Evolutionary conservation across 1,140 invertebrate genomes (phyloP), one percentile per base, ranked within the genome.

Genomic region (Solenopsis fugax): DNA sequence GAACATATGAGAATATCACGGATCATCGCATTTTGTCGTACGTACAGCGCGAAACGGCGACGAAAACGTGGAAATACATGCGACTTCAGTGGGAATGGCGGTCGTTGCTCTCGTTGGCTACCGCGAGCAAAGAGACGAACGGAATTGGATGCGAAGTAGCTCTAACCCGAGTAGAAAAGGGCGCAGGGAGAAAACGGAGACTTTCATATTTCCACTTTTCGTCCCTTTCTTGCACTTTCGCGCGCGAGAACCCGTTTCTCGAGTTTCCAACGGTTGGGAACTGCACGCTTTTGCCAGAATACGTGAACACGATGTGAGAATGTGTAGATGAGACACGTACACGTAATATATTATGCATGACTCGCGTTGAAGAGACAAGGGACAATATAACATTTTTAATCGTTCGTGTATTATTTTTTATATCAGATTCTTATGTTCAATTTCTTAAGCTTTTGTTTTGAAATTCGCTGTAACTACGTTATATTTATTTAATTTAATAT

Each of bases 381-480:
- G 5, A 52, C 16, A 12, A 16, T 48, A n/a, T 21, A 37, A 48
- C 71, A 58, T 45, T 45, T 45, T 78, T 88, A 87, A 90, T 87
- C 88, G 75, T 34, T 69, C 86, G 52, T 75, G 45, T 56, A 72
- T 88, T 78, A 88, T 86, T 84, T 52, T 71, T 73, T 65, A 87
- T 45, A 60, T 58, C 48, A 24, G 7, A 86, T 72, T 84, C 58
- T 85, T 82, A 56, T 21, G 71, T 89, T 90, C 73, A 87, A 85
- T 62, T 75, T 52, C 86, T 84, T 73, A 91, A 87, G 85, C 71
- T 90, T 89, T 87, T 87, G 60, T 81, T 67, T 88, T 89, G 88
- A 45, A 77, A 89, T 80, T 76, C 64, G 58, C 62, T 58, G 62
- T 72, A 18, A 75, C 21, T 21, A 71, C 6, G 9, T 50, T 75